Evolutionary conservation across 2,888 invertebrate species (phyloP), one percentile per base, ranked within the genome.

Genomic region (Aleiodes alternator): DNA sequence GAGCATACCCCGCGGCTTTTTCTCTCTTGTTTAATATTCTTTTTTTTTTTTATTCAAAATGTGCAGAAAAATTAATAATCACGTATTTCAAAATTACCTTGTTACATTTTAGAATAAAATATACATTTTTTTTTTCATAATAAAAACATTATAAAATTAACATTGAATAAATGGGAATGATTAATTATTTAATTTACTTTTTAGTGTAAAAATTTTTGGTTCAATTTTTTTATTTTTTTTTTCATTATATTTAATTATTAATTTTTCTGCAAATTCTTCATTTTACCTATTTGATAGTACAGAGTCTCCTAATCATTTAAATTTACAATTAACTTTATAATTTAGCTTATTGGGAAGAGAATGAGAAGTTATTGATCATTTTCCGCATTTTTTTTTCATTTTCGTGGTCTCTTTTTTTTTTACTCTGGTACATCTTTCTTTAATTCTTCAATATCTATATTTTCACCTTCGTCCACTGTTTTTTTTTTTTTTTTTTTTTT

Each of bases 1-100:
- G 87, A 87, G 88, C 88, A 87, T 87, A 84, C 80, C 81, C 81
- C 84, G 87, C 86, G 88, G 86, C 84, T 84, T 82, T 80, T 73
- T 77, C 78, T 77, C 78, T 80, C 68, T 71, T 4, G 34, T 34
- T 34, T 34, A 34, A 34, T 51, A 6, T 51, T 51, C 34, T 61
- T 61, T 7, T 14, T 38, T 38, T 61, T 61, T 8, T 34, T 61
- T 34, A 61, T 38, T 43, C 16, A 23, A 43, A 9, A 61, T n/a
- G 16, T n/a, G 43, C 34, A 38, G 61, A n/a, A 38, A 43, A 61
- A 43, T 43, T 61, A 7, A 61, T 43, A 38, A 43, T 16, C 43
- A 9, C 43, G 34, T 12, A 12, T 61, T 14, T 61, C 14, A 34
- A 16, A 38, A 34, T 9, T 56, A 12, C 23, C 29, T 53, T n/a